A percentile compares a stretch with the other conserved stretches of the same genome.
phyloP scores from a whole-genome alignment of 1,140 invertebrate species.

The Cydia fagiglandana region DNA sequence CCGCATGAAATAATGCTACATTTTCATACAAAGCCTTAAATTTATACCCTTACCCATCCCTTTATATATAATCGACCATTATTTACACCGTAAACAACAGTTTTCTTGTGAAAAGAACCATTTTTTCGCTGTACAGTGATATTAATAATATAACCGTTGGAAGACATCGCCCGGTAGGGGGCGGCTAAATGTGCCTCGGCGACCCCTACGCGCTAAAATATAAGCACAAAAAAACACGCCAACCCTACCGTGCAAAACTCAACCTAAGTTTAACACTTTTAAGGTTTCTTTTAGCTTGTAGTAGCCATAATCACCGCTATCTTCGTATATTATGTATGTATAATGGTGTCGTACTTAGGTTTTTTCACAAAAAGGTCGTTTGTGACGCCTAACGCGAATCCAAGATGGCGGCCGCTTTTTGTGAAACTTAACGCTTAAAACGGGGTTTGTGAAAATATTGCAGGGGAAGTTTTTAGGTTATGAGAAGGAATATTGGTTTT shows the following conservation, averaged over 20 bases:
- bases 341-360: constrained; percentile 25
- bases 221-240: constrained; percentile 13
- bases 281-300: neutral
- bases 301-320: neutral
- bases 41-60: constrained; percentile 14
- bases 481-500: neutral
- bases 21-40: constrained; percentile 27
- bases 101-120: constrained; percentile 23
- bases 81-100: constrained; percentile 16
- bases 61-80: constrained; percentile 28
- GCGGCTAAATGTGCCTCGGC: constrained; percentile 1
- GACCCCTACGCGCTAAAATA: constrained; percentile 25
- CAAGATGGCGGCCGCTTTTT: constrained; percentile 19
- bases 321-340: constrained; percentile 16
- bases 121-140: constrained; percentile 17
- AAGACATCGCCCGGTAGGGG: constrained; percentile 17
- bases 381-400: constrained; percentile 31
- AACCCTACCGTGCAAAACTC: neutral
- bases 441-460: constrained; percentile 8
- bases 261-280: neutral
- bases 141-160: constrained; percentile 14
- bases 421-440: constrained; percentile 26
- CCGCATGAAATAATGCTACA: constrained; percentile 27
- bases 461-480: constrained; percentile 22
- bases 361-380: constrained; percentile 29